Evolutionary conservation across 1,140 invertebrate genomes (phyloP), one percentile per base, ranked within the genome.

Genomic region (Tetraneura akinire): DNA sequence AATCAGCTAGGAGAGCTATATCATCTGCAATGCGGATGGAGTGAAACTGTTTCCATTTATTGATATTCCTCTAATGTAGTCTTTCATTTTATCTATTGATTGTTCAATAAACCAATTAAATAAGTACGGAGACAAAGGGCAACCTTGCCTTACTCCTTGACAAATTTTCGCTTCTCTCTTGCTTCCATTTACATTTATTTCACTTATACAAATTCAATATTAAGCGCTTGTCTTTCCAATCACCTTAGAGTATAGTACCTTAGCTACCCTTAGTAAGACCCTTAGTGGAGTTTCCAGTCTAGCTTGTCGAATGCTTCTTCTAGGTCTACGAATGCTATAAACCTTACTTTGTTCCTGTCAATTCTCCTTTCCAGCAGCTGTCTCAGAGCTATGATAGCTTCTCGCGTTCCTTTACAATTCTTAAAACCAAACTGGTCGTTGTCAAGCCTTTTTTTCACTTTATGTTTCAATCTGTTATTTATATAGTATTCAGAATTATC

Each of bases 101-200:
- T 60, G 23, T 49, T 80, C 80, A 5, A 81, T 49, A 26, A 82
- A 81, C 13, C 82, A n/a, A 57, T 80, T 82, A 42, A 83, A 83
- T 11, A 83, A 14, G 8, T 51, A 26, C 8, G 80, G 73, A 26
- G 68, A 80, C 10, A 71, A 53, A 51, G 66, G 64, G 49, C 64
- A 80, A 51, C 66, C n/a, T n/a, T n/a, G n/a, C n/a, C n/a, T n/a
- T n/a, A n/a, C n/a, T n/a, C n/a, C n/a, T n/a, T n/a, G n/a, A n/a
- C n/a, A n/a, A n/a, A n/a, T n/a, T n/a, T n/a, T n/a, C n/a, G n/a
- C n/a, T n/a, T n/a, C n/a, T n/a, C n/a, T n/a, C n/a, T n/a, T n/a
- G n/a, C n/a, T n/a, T n/a, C n/a, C n/a, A n/a, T n/a, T n/a, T n/a
- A n/a, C n/a, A n/a, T n/a, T n/a, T n/a, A n/a, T n/a, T n/a, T n/a